These are phyloP conservation scores for Sipha flava DNA, from an alignment of 1,140 invertebrate genomes.

Conservation along the genomic window DNA sequence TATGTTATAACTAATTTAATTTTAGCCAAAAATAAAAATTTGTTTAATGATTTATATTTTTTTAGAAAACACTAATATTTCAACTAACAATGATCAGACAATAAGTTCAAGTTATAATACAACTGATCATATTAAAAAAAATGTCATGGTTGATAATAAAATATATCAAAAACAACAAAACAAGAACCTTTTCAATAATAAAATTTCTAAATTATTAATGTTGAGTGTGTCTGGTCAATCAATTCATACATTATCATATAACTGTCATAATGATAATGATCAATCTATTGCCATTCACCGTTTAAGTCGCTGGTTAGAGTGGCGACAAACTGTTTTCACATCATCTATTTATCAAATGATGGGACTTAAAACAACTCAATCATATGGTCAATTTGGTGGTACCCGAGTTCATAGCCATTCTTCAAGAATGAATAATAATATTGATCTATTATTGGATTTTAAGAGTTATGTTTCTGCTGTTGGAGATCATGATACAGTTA, in stretches of 20 bases:
- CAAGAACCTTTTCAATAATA: neutral
- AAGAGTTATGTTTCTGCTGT: neutral
- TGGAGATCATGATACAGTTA: neutral
- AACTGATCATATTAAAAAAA: neutral
- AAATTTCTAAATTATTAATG: neutral
- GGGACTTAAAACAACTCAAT: neutral
- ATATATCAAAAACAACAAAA: neutral
- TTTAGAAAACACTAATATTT: neutral
- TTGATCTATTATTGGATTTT: slow-evolving; percentile 5
- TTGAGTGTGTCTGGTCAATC: neutral
- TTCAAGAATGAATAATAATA: neutral
- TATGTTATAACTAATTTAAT: neutral
- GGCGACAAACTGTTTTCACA: neutral
- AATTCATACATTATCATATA: neutral
- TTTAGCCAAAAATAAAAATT: neutral
- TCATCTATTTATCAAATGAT: neutral
- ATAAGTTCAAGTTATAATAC: neutral
- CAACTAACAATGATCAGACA: neutral
- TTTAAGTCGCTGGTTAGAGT: neutral
- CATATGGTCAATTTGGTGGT: neutral
- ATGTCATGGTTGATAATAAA: too few relatives aligned
- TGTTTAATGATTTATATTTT: neutral
- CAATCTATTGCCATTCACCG: neutral
- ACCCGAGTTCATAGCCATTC: neutral
- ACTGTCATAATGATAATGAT: neutral